Base-by-base conservation (phyloP, 2,113 vertebrate genomes). In the Helogale parvula region DNA sequence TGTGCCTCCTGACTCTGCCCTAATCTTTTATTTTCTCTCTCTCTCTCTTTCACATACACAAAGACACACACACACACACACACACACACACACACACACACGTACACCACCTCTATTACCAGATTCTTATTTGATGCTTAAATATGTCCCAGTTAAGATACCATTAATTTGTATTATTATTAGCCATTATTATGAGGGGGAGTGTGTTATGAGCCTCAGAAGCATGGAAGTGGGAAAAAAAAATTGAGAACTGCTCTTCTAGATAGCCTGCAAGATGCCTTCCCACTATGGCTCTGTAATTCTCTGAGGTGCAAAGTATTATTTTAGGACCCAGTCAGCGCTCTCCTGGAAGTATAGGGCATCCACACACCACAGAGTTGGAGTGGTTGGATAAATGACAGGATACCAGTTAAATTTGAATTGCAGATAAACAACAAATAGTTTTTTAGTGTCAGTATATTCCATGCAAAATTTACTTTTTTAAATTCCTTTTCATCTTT, bases 371-470 rank as follows among this genome's bases (percentile, higher is more conserved):
- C 7, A 23, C 21, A 81, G 27, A 69, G 3, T 54, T 82, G 33
- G 2, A 2, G 27, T 35, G 41, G 27, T 3, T 38, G 14, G 33
- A n/a, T 25, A 72, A 94, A 91, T 88, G 17, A 79, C 1, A 66
- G 7, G 19, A 54, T 15, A 33, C 71, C 50, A 65, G 15, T 65
- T 50, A 87, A 38, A 84, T 38, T 5, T 95, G 12, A 60, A 90
- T 87, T 72, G 68, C 71, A 85, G 65, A 95, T 72, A 88, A 88
- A 72, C 2, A 31, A 92, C 68, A 76, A 81, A 69, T 65, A 47
- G 14, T 13, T 65, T 87, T 66, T 68, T 33, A 23, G 5, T 13
- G 3, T 90, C 81, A 88, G 25, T 50, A 17, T 69, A 38, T 25
- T 7, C 31, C 13, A 41, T 77, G 25, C 38, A 77, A 76, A 76